Conservation (phyloP, 2,888 invertebrate genomes). For the Meghimatium bilineatum region DNA sequence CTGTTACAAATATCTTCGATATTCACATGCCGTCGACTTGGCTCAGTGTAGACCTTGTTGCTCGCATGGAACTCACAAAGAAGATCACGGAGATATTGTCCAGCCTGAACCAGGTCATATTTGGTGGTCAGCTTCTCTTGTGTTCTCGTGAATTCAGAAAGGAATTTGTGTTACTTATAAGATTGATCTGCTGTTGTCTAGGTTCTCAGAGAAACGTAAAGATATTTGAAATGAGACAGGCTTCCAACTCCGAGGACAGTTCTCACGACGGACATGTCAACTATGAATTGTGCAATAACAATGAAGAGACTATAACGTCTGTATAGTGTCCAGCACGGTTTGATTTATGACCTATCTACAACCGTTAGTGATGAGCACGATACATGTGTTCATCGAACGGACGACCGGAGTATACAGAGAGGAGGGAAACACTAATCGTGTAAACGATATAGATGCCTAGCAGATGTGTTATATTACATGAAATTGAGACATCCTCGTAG, state of each 20-base stretch:
- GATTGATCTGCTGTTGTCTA: slow-evolving; percentile 43
- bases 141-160: slow-evolving; percentile 50
- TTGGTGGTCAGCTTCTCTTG: slow-evolving; percentile 52
- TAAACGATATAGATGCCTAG: too few relatives aligned
- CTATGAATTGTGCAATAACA: slow-evolving; percentile 54
- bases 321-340: neutral
- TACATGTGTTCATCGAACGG: too few relatives aligned
- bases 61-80: slow-evolving; percentile 55
- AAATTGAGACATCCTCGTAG: too few relatives aligned
- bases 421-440: too few relatives aligned
- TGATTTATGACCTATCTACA: too few relatives aligned
- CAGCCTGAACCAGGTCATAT: slow-evolving; percentile 51
- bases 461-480: too few relatives aligned
- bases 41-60: slow-evolving; percentile 51
- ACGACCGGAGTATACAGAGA: too few relatives aligned
- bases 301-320: slow-evolving; percentile 33
- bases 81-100: slow-evolving; percentile 54
- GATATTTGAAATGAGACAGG: slow-evolving; percentile 52
- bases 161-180: slow-evolving; percentile 37
- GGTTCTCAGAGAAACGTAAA: slow-evolving; percentile 50
- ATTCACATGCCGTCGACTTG: slow-evolving; percentile 53
- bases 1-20: slow-evolving; percentile 55
- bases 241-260: slow-evolving; percentile 42
- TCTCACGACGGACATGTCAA: slow-evolving; percentile 52
- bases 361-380: neutral